Percentiles rank a stretch among this genome's conserved stretches.
Evolutionary conservation across 2,113 vertebrate species (phyloP).

Genomic region (cat (Felis catus)): F.catus_Fca126_mat1.0 CM031419.1:6956501-6957000

Average conservation of each 20-base stretch:
- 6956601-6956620: slow-evolving; percentile 97
- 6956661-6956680: accelerated
- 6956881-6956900: neutral
- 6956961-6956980: neutral
- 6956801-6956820: neutral
- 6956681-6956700: neutral
- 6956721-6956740: neutral
- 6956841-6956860: neutral
- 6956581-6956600: slow-evolving; percentile 99
- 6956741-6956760: neutral
- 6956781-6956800: neutral
- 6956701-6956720: neutral
- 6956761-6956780: neutral
- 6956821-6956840: neutral
- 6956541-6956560: slow-evolving; percentile 99
- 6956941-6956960: neutral
- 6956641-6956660: slow-evolving; percentile 82
- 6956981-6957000: neutral
- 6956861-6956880: neutral
- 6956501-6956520: accelerated
- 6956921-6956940: neutral
- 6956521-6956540: slow-evolving; percentile 98
- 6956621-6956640: slow-evolving; percentile 97
- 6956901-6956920: neutral
- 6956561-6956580: slow-evolving; percentile 99